These are phyloP conservation scores for Andrena fulva DNA, from an alignment of 2,888 invertebrate species.

Conservation along the genomic window DNA sequence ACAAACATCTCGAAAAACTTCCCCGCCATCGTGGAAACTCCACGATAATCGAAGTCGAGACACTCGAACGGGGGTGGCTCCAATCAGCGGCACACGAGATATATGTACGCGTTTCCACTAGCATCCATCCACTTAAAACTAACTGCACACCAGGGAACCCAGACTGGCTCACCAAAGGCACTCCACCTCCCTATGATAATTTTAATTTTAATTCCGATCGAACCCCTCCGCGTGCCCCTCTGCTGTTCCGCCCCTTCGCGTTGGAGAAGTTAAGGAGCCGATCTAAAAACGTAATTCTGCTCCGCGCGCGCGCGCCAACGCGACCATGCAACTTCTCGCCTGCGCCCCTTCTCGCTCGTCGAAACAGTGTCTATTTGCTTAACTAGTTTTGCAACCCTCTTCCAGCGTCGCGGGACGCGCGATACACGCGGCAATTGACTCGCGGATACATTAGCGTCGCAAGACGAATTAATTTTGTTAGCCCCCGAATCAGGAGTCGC, in stretches of 20 bases:
- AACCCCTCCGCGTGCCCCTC: slow-evolving; percentile 65
- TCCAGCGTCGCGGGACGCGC: slow-evolving; percentile 40
- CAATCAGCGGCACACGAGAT: slow-evolving; percentile 68
- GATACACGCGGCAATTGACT: slow-evolving; percentile 71
- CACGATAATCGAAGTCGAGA: slow-evolving; percentile 65
- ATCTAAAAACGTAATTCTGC: slow-evolving; percentile 76
- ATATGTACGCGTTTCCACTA: slow-evolving; percentile 62
- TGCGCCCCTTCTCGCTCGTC: slow-evolving; percentile 28
- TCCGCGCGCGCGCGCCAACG: slow-evolving; percentile 23
- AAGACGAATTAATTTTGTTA: slow-evolving; percentile 81
- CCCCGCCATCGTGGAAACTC: slow-evolving; percentile 52
- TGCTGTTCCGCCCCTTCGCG: slow-evolving; percentile 48
- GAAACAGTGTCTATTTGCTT: slow-evolving; percentile 79
- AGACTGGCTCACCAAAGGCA: slow-evolving; percentile 52
- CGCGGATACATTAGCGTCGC: slow-evolving; percentile 74
- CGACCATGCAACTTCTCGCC: slow-evolving; percentile 40
- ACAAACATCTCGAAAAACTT: slow-evolving; percentile 62
- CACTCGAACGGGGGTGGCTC: slow-evolving; percentile 69
- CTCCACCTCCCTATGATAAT: slow-evolving; percentile 72
- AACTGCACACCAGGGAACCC: slow-evolving; percentile 75
- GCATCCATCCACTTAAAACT: slow-evolving; percentile 77
- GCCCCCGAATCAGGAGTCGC: slow-evolving; percentile 69
- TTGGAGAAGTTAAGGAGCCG: slow-evolving; percentile 72
- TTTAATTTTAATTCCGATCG: slow-evolving; percentile 82
- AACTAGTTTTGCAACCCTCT: slow-evolving; percentile 80